Conservation (phyloP, 2,797 vertebrate species). For the Apogon talboti region DNA sequence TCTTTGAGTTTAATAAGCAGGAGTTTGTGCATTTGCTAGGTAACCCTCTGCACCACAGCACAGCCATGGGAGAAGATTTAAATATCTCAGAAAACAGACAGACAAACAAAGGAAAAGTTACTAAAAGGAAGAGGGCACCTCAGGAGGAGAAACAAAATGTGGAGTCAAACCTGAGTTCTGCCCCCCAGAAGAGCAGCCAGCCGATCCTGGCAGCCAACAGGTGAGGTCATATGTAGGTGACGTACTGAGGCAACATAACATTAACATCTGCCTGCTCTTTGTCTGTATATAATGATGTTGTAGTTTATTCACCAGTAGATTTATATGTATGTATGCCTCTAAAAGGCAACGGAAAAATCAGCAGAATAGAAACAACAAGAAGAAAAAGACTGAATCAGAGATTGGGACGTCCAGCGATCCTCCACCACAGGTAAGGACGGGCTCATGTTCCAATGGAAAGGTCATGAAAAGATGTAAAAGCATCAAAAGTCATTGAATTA, state of each 20-base stretch:
- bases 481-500: not conserved
- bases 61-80: slow-evolving; percentile 69
- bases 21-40: slow-evolving; percentile 40
- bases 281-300: not conserved
- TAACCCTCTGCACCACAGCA: slow-evolving; percentile 75
- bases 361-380: slow-evolving; percentile 13
- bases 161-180: not conserved
- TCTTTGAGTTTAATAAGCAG: not conserved
- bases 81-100: not conserved
- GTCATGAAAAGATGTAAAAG: too few species aligned
- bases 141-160: not conserved
- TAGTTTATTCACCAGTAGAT: not conserved
- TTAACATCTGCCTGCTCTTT: not conserved
- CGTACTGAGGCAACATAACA: not conserved
- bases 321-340: slow-evolving; percentile 11
- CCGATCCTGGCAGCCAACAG: not conserved
- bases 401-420: not conserved
- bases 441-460: too few species aligned
- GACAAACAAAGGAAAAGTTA: not conserved
- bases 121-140: not conserved
- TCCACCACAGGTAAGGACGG: slow-evolving; percentile 39
- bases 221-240: slow-evolving; percentile 7
- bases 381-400: not conserved
- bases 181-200: not conserved
- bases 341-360: slow-evolving; percentile 24